A percentile compares a stretch with the other conserved stretches of the same genome.
phyloP scores from a whole-genome alignment of 2,888 invertebrate genomes.

The Thereva unica region DNA sequence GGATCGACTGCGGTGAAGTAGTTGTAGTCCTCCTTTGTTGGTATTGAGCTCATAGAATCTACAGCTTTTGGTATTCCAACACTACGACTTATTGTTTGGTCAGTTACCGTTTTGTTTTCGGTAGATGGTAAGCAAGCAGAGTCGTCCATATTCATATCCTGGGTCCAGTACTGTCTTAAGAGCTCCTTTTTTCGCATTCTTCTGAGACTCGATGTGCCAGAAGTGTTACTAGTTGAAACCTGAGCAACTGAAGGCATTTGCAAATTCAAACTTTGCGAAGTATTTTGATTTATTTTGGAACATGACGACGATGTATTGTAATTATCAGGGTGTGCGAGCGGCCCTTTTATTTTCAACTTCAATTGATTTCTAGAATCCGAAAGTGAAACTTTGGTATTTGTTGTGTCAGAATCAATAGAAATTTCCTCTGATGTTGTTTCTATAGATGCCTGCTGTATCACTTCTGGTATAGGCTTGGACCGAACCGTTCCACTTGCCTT shows the following conservation, averaged over 20 bases:
- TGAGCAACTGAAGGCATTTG: slow-evolving; percentile 55
- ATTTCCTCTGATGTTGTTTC: slow-evolving; percentile 59
- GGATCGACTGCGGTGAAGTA: slow-evolving; percentile 66
- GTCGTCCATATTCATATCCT: slow-evolving; percentile 85
- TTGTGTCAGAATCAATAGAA: slow-evolving; percentile 58
- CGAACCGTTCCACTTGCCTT: slow-evolving; percentile 62
- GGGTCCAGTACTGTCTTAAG: slow-evolving; percentile 81
- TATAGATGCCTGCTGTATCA: slow-evolving; percentile 53
- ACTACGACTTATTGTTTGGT: slow-evolving; percentile 62
- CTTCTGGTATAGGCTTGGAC: slow-evolving; percentile 49
- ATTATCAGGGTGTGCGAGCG: slow-evolving; percentile 75
- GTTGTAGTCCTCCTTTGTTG: slow-evolving; percentile 83
- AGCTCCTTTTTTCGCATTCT: slow-evolving; percentile 90
- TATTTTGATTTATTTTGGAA: slow-evolving; percentile 51
- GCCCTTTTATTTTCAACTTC: slow-evolving; percentile 89
- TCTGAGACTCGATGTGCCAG: slow-evolving; percentile 75
- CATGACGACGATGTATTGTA: slow-evolving; percentile 67
- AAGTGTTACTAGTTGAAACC: slow-evolving; percentile 59
- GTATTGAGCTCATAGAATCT: slow-evolving; percentile 85
- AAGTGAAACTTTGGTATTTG: slow-evolving; percentile 71
- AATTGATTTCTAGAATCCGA: slow-evolving; percentile 83
- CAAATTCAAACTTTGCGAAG: slow-evolving; percentile 26
- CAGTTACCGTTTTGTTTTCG: slow-evolving; percentile 51
- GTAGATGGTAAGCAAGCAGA: slow-evolving; percentile 62
- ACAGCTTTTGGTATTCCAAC: slow-evolving; percentile 79